Evolutionary conservation across 2,797 vertebrate genomes (phyloP).

Genomic region (Crocidura indochinensis): DNA sequence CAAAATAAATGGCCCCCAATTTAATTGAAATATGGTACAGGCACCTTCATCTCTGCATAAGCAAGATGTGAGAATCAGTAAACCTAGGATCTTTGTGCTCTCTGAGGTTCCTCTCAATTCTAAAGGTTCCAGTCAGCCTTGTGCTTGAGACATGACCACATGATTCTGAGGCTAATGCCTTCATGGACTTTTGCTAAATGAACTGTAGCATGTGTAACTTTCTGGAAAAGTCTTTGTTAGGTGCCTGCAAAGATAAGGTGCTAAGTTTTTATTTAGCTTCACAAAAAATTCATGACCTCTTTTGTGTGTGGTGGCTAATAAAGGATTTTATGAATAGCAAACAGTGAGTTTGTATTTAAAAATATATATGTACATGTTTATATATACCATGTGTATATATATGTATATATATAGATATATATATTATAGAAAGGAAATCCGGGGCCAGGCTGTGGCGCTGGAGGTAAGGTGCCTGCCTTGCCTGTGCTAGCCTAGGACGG

Average conservation of each 20-base stretch:
- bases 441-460: too few relatives aligned
- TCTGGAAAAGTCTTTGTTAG: background rate
- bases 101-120: accelerated
- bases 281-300: background rate
- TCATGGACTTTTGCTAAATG: background rate
- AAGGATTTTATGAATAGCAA: constrained; percentile 25
- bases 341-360: constrained; percentile 24
- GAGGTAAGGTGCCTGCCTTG: too few relatives aligned
- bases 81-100: background rate
- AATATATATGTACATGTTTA: too few relatives aligned
- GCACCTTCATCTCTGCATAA: background rate
- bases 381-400: too few relatives aligned
- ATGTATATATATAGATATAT: too few relatives aligned
- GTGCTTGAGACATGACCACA: background rate
- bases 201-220: background rate
- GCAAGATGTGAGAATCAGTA: background rate
- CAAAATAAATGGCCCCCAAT: background rate
- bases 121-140: background rate
- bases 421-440: too few relatives aligned
- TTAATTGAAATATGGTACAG: background rate
- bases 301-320: background rate
- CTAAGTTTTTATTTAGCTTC: background rate
- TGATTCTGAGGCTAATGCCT: background rate
- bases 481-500: too few relatives aligned
- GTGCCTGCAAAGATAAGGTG: background rate